phyloP scores from a whole-genome alignment of 1,140 invertebrate genomes.

The Anastatus disparis region DNA sequence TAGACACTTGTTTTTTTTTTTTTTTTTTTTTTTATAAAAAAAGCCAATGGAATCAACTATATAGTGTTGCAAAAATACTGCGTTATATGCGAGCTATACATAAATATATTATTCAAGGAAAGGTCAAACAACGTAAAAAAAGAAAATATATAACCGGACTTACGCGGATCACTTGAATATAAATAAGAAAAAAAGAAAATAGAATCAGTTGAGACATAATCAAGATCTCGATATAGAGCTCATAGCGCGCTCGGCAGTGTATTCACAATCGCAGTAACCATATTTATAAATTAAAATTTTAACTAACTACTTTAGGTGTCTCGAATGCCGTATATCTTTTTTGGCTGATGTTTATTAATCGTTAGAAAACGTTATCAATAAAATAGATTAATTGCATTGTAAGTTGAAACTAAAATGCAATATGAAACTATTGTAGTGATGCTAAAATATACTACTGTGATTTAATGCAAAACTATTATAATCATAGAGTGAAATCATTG shows the following conservation, averaged over 20 bases:
- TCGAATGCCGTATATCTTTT: conserved; percentile 31
- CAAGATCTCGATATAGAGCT: conserved; percentile 60
- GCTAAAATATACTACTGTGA: too few relatives aligned
- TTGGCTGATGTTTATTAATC: too few relatives aligned
- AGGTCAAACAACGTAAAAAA: neutral
- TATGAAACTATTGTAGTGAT: too few relatives aligned
- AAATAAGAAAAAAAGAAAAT: neutral
- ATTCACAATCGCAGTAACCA: conserved; percentile 65
- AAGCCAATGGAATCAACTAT: conserved; percentile 47
- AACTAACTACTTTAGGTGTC: conserved; percentile 47
- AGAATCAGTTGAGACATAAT: conserved; percentile 40
- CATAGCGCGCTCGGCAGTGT: conserved; percentile 66
- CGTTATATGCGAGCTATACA: conserved; percentile 42
- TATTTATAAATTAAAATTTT: conserved; percentile 57
- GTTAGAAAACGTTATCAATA: too few relatives aligned
- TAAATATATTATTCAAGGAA: conserved; percentile 30
- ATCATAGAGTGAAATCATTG: too few relatives aligned
- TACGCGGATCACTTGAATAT: neutral
- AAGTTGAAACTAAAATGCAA: too few relatives aligned
- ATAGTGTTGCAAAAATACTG: conserved; percentile 47
- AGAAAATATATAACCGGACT: neutral
- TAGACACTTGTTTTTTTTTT: conserved; percentile 42
- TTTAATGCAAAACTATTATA: too few relatives aligned
- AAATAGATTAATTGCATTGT: too few relatives aligned
- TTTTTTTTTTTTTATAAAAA: too few relatives aligned